Evolutionary conservation across 2,888 invertebrate species (phyloP).

Genomic region (Mesodorylaimus sp.): DNA sequence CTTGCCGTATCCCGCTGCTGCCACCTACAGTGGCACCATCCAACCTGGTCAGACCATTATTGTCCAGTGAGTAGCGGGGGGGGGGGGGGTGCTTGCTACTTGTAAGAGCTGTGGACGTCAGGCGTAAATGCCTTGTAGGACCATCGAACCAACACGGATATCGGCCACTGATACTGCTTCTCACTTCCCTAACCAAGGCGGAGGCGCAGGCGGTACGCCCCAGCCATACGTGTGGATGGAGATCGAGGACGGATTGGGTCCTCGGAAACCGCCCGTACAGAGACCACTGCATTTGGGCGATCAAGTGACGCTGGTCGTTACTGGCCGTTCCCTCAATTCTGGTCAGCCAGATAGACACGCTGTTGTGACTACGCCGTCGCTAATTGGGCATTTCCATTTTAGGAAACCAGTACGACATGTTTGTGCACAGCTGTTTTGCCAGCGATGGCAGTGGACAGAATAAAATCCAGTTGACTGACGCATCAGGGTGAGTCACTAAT

Average conservation of each 20-base stretch:
- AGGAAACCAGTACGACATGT: too few species aligned
- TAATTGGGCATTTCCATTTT: too few species aligned
- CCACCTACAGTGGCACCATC: conserved; percentile 6
- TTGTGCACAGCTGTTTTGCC: conserved; percentile 27
- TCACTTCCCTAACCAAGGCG: conserved; percentile 11
- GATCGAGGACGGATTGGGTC: conserved; percentile 23
- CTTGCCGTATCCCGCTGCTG: neutral
- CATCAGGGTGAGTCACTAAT: conserved; percentile 20
- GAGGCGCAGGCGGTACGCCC: conserved; percentile 8
- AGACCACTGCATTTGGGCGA: conserved; percentile 24
- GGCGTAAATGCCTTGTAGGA: conserved; percentile 3
- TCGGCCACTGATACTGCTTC: conserved; percentile 2
- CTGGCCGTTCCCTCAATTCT: too few species aligned
- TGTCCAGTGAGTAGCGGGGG: conserved; percentile 10
- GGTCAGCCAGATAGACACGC: neutral
- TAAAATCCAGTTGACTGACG: conserved; percentile 22
- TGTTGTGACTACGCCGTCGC: too few species aligned
- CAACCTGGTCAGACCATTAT: conserved; percentile 9
- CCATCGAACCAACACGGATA: conserved; percentile 11
- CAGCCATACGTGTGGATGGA: conserved; percentile 18
- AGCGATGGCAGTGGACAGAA: conserved; percentile 22
- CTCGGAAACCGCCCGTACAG: conserved; percentile 18
- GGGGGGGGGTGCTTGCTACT: too few species aligned
- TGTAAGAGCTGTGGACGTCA: too few species aligned
- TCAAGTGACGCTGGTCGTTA: conserved; percentile 22